Base-by-base conservation (phyloP, 2,888 invertebrate species). In the Caenorhabditis japonica region DNA sequence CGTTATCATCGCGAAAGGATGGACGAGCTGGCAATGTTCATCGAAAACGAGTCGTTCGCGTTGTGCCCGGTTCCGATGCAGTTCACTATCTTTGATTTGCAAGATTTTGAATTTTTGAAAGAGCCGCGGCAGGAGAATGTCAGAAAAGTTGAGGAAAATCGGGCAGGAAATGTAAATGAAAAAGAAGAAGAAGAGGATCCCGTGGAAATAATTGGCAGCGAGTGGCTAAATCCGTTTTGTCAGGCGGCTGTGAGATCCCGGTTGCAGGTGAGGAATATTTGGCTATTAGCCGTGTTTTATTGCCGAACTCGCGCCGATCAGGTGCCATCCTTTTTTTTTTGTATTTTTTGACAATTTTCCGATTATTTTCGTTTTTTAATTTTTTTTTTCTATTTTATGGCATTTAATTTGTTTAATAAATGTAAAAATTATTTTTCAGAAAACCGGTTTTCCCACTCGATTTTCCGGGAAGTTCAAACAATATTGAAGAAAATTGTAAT, bases 11-110 rank as follows among this genome's bases (percentile, higher is more conserved):
- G 25, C 34, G 84, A 86, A 39, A 66, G 85, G 47, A 73, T 86
- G 77, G 84, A 85, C 12, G 86, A 86, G 47, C 53, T 86, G 43
- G 44, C 56, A 19, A 82, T 86, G 83, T 86, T 86, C 59, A 75
- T 86, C 30, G 86, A 86, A 59, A 84, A 83, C 60, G 86, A 86
- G 55, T 80, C 79, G 3, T 86, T 86, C 69, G 79, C 86, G 3
- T 68, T 84, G 7, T 85, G 85, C 44, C 86, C 86, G 1, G 83
- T 86, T 8, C 80, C 84, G 10, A 41, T 68, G 36, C 81, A 84
- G 43, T 86, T 86, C 69, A 83, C 84, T 1, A 77, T 86, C 10
- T 86, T 86, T 43, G 86, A 86, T 56, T 72, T 86, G 10, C 84
- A 83, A 64, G 84, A 73, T 41, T 73, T 73, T 17, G 73, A 68